Evolutionary conservation across 1,140 invertebrate species (phyloP).

Genomic region (Musca vetustissima): DNA sequence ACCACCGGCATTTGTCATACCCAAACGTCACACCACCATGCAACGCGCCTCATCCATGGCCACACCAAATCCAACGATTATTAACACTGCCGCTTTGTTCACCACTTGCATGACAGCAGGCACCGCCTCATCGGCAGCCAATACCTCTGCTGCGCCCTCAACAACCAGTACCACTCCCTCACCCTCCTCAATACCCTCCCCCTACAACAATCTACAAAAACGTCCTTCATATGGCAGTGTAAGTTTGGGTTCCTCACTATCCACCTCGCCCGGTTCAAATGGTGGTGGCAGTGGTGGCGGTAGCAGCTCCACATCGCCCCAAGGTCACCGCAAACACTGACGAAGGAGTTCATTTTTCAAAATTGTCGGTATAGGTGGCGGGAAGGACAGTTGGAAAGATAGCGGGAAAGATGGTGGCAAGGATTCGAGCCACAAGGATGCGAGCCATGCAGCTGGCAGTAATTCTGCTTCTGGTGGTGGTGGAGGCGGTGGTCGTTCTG

Average conservation of each 20-base stretch:
- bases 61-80: constrained; percentile 23
- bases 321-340: constrained; percentile 51
- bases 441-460: not conserved
- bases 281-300: constrained; percentile 25
- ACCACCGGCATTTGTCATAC: constrained; percentile 62
- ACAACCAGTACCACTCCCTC: constrained; percentile 24
- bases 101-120: not conserved
- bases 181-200: constrained; percentile 15
- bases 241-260: constrained; percentile 15
- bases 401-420: constrained; percentile 24
- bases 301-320: constrained; percentile 40
- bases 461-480: constrained; percentile 28
- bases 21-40: constrained; percentile 54
- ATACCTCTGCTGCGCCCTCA: constrained; percentile 35
- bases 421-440: not conserved
- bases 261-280: constrained; percentile 27
- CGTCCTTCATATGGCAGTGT: constrained; percentile 45
- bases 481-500: constrained; percentile 41
- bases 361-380: constrained; percentile 33
- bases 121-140: constrained; percentile 23
- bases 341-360: constrained; percentile 55
- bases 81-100: constrained; percentile 1
- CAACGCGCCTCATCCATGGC: constrained; percentile 44
- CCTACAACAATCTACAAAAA: constrained; percentile 28
- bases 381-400: constrained; percentile 16